These are phyloP conservation scores for Trichomalopsis sarcophagae DNA, from an alignment of 1,140 invertebrate genomes.

Conservation along the genomic window DNA sequence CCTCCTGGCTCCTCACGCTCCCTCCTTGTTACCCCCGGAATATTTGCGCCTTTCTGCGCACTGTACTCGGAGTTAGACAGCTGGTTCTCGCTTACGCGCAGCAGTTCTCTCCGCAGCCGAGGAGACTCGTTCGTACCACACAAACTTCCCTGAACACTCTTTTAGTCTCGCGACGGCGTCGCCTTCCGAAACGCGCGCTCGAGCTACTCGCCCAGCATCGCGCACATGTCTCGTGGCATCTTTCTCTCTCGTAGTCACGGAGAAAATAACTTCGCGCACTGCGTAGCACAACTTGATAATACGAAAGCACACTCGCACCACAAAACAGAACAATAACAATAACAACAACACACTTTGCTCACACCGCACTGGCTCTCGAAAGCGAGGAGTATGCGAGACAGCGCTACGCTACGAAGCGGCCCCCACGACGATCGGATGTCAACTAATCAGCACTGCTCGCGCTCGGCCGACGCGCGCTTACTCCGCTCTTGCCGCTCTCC, in stretches of 20 bases:
- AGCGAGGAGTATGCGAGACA: not conserved
- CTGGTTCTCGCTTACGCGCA: constrained; percentile 12
- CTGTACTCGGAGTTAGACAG: not conserved
- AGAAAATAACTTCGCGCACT: not conserved
- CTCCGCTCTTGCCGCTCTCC: not conserved
- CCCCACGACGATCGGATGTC: constrained; percentile 64
- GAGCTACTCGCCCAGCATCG: not conserved
- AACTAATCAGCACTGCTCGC: constrained; percentile 62
- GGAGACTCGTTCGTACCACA: not conserved
- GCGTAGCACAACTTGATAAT: not conserved
- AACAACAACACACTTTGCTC: constrained; percentile 5
- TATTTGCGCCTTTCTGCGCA: constrained; percentile 43
- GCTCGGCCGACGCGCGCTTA: not conserved
- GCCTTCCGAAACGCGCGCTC: not conserved
- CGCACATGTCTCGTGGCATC: not conserved
- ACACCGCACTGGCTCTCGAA: not conserved
- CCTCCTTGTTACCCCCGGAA: constrained; percentile 33
- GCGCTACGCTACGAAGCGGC: not conserved
- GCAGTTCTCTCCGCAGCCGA: not conserved
- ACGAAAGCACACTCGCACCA: not conserved
- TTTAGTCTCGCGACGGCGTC: not conserved
- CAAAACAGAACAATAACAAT: not conserved
- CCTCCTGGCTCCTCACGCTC: constrained; percentile 47
- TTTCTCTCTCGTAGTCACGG: not conserved
- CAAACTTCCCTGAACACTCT: not conserved